These are phyloP conservation scores for Hemicentrotus pulcherrimus DNA, from an alignment of 35 echinoderm and acorn worm species.

Conservation along the genomic window DNA sequence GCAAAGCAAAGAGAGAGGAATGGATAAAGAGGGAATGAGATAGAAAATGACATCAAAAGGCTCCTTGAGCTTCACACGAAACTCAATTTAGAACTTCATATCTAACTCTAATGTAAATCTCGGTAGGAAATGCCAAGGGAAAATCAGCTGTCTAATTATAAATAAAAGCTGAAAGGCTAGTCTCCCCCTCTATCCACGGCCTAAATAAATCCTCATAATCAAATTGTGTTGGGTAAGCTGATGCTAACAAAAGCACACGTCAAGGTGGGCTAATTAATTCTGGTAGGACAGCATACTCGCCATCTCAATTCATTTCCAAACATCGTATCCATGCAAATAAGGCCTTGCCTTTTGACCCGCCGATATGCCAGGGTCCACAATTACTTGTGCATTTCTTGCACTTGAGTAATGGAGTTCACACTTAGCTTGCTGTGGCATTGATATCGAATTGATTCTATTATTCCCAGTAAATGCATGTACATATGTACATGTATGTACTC, in stretches of 20 bases:
- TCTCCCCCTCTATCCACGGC: background rate
- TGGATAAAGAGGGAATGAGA: background rate
- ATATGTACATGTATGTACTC: too few species aligned
- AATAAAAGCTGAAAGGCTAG: background rate
- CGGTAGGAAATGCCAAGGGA: background rate
- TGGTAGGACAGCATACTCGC: background rate
- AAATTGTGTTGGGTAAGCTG: background rate
- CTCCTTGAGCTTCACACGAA: background rate
- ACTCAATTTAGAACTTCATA: background rate
- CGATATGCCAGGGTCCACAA: background rate
- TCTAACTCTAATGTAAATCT: background rate
- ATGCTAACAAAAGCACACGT: background rate
- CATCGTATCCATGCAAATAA: background rate
- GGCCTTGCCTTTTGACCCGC: background rate
- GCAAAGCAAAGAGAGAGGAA: background rate
- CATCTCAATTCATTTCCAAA: background rate
- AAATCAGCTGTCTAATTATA: background rate
- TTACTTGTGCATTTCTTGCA: background rate
- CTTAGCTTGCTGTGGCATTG: background rate
- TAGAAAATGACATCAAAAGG: background rate
- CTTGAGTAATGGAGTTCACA: background rate
- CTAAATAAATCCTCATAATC: background rate
- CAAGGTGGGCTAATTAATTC: constrained; percentile 17
- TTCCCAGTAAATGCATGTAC: too few species aligned
- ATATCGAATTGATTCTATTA: too few species aligned